Percentiles rank a stretch among this genome's conserved stretches.
These are phyloP conservation scores for Euwallacea similis DNA, from an alignment of 1,140 invertebrate species.

Conservation along the genomic window DNA sequence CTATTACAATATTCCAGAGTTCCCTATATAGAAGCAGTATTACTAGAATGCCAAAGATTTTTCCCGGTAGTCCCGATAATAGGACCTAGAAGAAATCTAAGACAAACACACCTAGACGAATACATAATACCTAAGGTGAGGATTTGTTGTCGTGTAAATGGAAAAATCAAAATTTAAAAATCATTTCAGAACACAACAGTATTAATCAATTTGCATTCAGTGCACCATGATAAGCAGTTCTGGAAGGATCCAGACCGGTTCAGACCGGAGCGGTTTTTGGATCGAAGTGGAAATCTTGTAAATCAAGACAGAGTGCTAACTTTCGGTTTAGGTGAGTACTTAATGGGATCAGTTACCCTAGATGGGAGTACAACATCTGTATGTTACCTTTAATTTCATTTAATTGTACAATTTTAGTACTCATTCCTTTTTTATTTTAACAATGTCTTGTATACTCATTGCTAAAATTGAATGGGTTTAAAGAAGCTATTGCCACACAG, in stretches of 20 bases:
- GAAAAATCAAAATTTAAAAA: not conserved
- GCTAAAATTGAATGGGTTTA: constrained; percentile 9
- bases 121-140: constrained; percentile 67
- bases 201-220: constrained; percentile 67
- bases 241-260: constrained; percentile 74
- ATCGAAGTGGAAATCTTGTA: constrained; percentile 61
- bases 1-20: constrained; percentile 32
- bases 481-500: not conserved
- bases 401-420: no score
- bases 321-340: constrained; percentile 68
- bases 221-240: constrained; percentile 66
- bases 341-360: no score
- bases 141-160: constrained; percentile 38
- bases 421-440: no score
- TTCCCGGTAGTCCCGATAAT: constrained; percentile 63
- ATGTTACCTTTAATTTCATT: no score
- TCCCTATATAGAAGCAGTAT: constrained; percentile 61
- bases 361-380: no score
- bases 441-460: no score
- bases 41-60: constrained; percentile 64
- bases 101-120: constrained; percentile 61
- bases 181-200: constrained; percentile 58
- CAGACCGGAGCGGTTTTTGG: constrained; percentile 71
- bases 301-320: constrained; percentile 65
- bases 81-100: constrained; percentile 67